Conservation (phyloP, 2,888 invertebrate species). For the Brachylomia viminalis region DNA sequence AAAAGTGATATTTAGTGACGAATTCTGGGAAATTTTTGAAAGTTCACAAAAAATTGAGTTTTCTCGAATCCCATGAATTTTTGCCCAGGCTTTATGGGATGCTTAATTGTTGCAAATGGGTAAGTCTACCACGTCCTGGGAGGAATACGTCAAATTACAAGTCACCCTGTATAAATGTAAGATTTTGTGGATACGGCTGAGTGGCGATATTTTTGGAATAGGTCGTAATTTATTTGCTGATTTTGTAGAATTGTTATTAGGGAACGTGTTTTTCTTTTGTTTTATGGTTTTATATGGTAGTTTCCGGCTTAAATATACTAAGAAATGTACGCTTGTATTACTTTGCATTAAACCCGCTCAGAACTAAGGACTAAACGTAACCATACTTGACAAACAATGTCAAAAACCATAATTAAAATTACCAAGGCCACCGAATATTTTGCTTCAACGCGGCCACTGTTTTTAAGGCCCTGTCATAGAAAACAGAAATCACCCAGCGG, state of each 20-base stretch:
- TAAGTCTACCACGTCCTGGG: too few species aligned
- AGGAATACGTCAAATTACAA: too few species aligned
- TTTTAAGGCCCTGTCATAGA: conserved; percentile 16
- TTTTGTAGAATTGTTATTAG: conserved; percentile 24
- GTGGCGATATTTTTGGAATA: conserved; percentile 51
- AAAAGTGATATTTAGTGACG: too few species aligned
- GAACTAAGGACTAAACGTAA: too few species aligned
- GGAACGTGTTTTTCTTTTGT: conserved; percentile 4
- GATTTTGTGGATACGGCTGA: conserved; percentile 54
- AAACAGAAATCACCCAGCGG: conserved; percentile 48
- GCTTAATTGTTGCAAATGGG: too few species aligned
- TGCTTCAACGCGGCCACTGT: not conserved
- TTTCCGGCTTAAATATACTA: not conserved
- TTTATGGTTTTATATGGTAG: not conserved
- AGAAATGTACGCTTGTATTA: too few species aligned
- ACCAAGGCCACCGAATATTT: not conserved
- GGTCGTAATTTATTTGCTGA: conserved; percentile 36
- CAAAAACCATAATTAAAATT: not conserved
- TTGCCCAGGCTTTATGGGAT: too few species aligned
- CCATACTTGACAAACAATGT: not conserved
- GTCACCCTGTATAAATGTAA: conserved; percentile 58
- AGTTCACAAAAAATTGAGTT: too few species aligned
- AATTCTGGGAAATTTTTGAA: too few species aligned
- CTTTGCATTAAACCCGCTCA: too few species aligned
- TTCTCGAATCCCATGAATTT: too few species aligned